These are phyloP conservation scores for Drosophila navojoa DNA, from an alignment of 1,140 invertebrate genomes.

Conservation along the genomic window DNA sequence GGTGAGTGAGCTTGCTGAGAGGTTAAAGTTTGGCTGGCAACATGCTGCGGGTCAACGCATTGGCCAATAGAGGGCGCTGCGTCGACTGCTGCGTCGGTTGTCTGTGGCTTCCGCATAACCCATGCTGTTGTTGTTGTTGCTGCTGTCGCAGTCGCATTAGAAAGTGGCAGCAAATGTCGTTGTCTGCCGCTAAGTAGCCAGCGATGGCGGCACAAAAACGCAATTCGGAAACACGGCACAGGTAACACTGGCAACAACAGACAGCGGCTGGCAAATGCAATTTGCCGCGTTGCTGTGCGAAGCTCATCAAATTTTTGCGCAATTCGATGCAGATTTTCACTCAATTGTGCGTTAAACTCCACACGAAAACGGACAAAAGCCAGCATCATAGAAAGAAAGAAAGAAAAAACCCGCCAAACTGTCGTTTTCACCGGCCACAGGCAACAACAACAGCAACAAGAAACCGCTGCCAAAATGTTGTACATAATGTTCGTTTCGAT, in stretches of 20 bases:
- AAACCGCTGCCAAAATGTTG: constrained; percentile 45
- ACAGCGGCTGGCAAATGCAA: constrained; percentile 8
- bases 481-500: constrained; percentile 33
- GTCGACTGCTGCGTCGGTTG: constrained; percentile 12
- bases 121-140: constrained; percentile 28
- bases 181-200: constrained; percentile 32
- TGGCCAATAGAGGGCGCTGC: neutral
- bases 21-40: constrained; percentile 19
- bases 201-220: constrained; percentile 1
- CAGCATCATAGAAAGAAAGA: neutral
- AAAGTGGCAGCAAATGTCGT: constrained; percentile 45
- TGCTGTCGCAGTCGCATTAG: constrained; percentile 38
- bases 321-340: constrained; percentile 77
- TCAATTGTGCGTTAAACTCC: constrained; percentile 58
- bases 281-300: constrained; percentile 19
- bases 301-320: constrained; percentile 50
- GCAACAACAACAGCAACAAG: constrained; percentile 13
- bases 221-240: neutral
- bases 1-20: no score
- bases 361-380: constrained; percentile 2
- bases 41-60: constrained; percentile 37
- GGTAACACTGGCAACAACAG: neutral
- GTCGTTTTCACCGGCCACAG: constrained; percentile 63
- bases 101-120: constrained; percentile 36
- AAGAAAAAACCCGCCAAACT: constrained; percentile 61